Conservation (phyloP, 1,140 invertebrate genomes). For the Papilio helenus region DNA sequence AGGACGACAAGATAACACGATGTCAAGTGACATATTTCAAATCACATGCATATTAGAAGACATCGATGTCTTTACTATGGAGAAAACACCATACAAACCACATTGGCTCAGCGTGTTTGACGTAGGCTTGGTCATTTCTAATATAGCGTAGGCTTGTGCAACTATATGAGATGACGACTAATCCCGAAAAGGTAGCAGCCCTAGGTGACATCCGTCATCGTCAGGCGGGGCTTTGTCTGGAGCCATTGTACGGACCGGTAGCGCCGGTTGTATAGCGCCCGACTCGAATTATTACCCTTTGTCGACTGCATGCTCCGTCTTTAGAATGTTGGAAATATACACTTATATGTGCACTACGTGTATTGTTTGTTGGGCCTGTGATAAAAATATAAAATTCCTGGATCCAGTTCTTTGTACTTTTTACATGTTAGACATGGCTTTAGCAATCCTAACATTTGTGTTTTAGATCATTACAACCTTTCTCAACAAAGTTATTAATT, state of each 20-base stretch:
- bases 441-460: too few relatives aligned
- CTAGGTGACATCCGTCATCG: slow-evolving; percentile 63
- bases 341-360: neutral
- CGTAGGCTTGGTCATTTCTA: too few relatives aligned
- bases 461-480: neutral
- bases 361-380: neutral
- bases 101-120: neutral
- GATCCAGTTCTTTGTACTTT: neutral
- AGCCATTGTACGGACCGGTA: slow-evolving; percentile 62
- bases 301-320: slow-evolving; percentile 39
- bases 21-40: neutral
- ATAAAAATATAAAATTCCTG: slow-evolving; percentile 15
- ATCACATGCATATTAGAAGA: neutral
- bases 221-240: slow-evolving; percentile 60
- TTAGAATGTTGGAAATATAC: slow-evolving; percentile 32
- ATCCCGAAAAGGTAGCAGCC: neutral
- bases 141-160: too few relatives aligned
- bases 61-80: neutral
- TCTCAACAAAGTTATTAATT: neutral
- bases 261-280: slow-evolving; percentile 59
- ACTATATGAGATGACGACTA: neutral
- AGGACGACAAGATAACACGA: neutral
- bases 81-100: neutral
- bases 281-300: slow-evolving; percentile 64
- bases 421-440: too few relatives aligned